Evolutionary conservation across 2,888 invertebrate species (phyloP).

Genomic region (Caenorhabditis japonica): DNA sequence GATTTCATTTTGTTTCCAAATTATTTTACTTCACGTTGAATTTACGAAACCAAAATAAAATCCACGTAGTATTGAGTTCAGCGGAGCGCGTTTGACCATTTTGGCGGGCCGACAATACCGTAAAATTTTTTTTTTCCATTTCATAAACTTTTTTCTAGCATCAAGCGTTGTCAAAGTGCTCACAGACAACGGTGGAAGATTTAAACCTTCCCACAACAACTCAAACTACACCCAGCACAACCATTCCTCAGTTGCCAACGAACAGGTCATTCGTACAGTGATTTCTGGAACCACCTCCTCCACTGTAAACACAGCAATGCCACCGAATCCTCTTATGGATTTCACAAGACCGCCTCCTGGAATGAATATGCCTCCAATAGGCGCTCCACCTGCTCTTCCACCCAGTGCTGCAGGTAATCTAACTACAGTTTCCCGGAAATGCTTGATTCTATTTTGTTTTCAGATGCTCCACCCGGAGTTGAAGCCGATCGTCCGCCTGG

Average conservation of each 20-base stretch:
- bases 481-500: constrained; percentile 52
- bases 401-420: constrained; percentile 16
- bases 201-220: too few relatives aligned
- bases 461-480: constrained; percentile 62
- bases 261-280: constrained; percentile 38
- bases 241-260: too few relatives aligned
- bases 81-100: too few relatives aligned
- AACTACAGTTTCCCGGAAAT: not conserved
- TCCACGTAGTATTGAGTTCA: too few relatives aligned
- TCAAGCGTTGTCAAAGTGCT: constrained; percentile 57
- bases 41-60: too few relatives aligned
- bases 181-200: constrained; percentile 62
- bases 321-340: constrained; percentile 41
- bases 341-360: constrained; percentile 60
- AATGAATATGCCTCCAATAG: constrained; percentile 39
- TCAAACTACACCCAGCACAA: too few relatives aligned
- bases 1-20: too few relatives aligned
- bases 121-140: too few relatives aligned
- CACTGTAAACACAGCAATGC: not conserved
- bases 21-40: too few relatives aligned
- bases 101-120: too few relatives aligned
- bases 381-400: constrained; percentile 2
- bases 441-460: constrained; percentile 5
- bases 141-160: too few relatives aligned
- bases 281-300: constrained; percentile 27